A percentile compares a stretch with the other conserved stretches of the same genome.
Conservation (phyloP, 1,140 invertebrate genomes). For the silkworm (Bombyx mori) region DNA sequence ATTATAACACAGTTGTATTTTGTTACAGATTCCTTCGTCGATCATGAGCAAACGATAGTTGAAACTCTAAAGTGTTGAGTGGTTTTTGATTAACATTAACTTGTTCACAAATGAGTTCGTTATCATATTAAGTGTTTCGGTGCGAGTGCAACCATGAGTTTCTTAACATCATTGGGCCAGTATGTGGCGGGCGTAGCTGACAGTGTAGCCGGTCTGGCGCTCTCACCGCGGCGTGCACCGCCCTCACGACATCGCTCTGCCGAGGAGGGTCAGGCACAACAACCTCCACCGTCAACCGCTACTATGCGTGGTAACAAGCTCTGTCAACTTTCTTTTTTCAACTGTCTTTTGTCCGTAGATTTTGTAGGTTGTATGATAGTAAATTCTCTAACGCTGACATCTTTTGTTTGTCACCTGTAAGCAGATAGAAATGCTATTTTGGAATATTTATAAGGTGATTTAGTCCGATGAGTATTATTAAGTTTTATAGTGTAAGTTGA, state of each 20-base stretch:
- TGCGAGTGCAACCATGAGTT: conserved; percentile 76
- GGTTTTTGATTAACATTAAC: background rate
- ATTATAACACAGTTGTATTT: no score
- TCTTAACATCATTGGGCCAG: conserved; percentile 85
- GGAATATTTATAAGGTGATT: no score
- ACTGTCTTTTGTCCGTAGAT: no score
- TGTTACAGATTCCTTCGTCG: no score
- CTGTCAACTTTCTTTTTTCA: no score
- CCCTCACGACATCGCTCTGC: conserved; percentile 77
- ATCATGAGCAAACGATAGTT: no score
- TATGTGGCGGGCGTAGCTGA: conserved; percentile 80
- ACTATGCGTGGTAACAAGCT: conserved; percentile 50
- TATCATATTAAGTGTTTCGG: conserved; percentile 18
- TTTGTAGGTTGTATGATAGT: no score
- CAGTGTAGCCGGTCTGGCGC: conserved; percentile 81
- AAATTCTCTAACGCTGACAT: no score
- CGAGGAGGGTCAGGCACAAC: conserved; percentile 53
- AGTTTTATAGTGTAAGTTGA: no score
- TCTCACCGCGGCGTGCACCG: conserved; percentile 84
- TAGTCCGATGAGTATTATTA: no score
- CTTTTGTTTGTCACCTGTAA: no score
- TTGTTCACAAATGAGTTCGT: conserved; percentile 26
- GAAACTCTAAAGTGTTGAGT: background rate
- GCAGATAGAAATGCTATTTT: no score
- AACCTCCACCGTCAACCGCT: conserved; percentile 46